Evolutionary conservation across 2,888 invertebrate species (phyloP).

Genomic region (Phyto melanocephala): DNA sequence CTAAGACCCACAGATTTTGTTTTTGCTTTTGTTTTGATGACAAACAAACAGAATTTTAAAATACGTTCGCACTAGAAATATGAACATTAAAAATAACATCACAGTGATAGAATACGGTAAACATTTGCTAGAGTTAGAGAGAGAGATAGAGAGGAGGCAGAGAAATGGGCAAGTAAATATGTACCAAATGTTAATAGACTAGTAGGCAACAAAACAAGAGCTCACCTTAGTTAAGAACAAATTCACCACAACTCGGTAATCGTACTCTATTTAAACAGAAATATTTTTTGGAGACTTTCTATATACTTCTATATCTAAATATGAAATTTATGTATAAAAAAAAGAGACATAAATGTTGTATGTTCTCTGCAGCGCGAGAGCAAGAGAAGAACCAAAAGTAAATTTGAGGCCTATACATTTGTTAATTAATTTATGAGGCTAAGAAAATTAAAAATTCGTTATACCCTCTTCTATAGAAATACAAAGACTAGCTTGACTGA

Average conservation of each 20-base stretch:
- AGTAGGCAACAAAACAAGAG: slow-evolving; percentile 2
- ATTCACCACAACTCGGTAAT: slow-evolving; percentile 19
- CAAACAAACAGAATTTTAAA: slow-evolving; percentile 53
- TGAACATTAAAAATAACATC: slow-evolving; percentile 15
- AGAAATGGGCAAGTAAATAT: neutral
- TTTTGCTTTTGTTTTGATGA: slow-evolving; percentile 25
- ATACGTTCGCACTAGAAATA: neutral
- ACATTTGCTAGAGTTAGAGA: slow-evolving; percentile 20
- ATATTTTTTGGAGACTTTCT: slow-evolving; percentile 57
- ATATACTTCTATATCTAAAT: too few relatives aligned
- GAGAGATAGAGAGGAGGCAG: neutral
- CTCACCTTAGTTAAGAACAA: slow-evolving; percentile 14
- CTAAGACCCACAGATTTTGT: slow-evolving; percentile 3
- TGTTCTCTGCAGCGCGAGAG: neutral
- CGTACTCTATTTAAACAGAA: neutral
- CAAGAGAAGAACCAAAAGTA: neutral
- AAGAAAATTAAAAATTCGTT: slow-evolving; percentile 30
- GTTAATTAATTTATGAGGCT: slow-evolving; percentile 56
- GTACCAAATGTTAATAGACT: slow-evolving; percentile 29
- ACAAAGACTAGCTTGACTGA: too few relatives aligned
- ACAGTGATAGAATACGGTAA: neutral
- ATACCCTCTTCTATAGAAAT: neutral
- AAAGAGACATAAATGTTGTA: neutral
- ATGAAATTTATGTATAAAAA: neutral
- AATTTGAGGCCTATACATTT: slow-evolving; percentile 26